phyloP scores from a whole-genome alignment of 2,113 vertebrate genomes.

The Platycercus adscitus region DNA sequence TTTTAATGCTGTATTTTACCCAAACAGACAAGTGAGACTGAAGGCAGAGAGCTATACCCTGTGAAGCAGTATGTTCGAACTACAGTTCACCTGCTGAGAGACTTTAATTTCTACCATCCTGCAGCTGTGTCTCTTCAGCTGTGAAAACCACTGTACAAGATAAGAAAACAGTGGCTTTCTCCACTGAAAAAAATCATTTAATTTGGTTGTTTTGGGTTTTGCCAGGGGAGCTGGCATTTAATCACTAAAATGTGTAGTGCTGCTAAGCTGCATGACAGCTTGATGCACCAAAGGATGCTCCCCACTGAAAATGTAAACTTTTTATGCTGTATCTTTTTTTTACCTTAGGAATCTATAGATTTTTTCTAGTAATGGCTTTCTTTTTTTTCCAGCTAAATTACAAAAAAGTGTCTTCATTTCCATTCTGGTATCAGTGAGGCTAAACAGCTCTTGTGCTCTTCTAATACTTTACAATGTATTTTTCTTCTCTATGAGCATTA shows the following conservation, averaged over 20 bases:
- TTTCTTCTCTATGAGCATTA: neutral
- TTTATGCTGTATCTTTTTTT: slow-evolving; percentile 13
- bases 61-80: neutral
- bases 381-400: neutral
- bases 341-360: neutral
- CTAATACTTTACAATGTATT: neutral
- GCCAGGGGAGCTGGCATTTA: neutral
- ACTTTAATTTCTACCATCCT: slow-evolving; percentile 7
- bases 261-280: slow-evolving; percentile 22
- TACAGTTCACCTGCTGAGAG: neutral
- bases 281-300: neutral
- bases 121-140: neutral
- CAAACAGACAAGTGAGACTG: neutral
- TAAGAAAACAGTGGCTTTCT: neutral
- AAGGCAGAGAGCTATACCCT: neutral
- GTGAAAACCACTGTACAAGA: neutral
- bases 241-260: slow-evolving; percentile 31
- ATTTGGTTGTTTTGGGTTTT: slow-evolving; percentile 7
- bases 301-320: slow-evolving; percentile 21
- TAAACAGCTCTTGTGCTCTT: neutral
- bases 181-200: slow-evolving; percentile 2
- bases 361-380: neutral
- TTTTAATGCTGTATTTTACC: neutral
- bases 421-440: neutral
- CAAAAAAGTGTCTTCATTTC: neutral